These are phyloP conservation scores for Scelioninae gen. 1 DNA, from an alignment of 2,888 invertebrate genomes.

Conservation along the genomic window DNA sequence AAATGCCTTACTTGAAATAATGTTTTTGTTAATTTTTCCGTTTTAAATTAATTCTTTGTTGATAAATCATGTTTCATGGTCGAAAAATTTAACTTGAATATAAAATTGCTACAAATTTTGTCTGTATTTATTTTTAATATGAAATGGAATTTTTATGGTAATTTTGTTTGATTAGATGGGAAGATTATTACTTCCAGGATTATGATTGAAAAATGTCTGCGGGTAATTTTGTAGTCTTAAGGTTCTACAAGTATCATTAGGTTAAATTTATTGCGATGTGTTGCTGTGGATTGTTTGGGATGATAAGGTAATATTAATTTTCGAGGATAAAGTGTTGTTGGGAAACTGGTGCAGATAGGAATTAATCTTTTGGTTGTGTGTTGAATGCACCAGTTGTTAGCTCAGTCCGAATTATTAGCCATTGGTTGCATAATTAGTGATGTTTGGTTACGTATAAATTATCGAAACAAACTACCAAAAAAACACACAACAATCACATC, in stretches of 20 bases:
- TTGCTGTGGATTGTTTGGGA: constrained; percentile 47
- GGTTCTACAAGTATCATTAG: constrained; percentile 26
- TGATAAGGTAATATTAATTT: constrained; percentile 63
- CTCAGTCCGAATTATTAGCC: constrained; percentile 38
- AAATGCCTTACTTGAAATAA: no score
- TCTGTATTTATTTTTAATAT: no score
- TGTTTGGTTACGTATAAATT: constrained; percentile 50
- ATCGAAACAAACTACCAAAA: constrained; percentile 18
- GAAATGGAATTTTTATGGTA: constrained; percentile 18
- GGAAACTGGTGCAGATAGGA: constrained; percentile 54
- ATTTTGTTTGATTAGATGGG: constrained; percentile 34
- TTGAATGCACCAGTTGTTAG: constrained; percentile 55
- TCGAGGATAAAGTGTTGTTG: constrained; percentile 62
- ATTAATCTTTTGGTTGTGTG: constrained; percentile 62
- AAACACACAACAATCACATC: not conserved
- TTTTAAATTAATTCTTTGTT: no score
- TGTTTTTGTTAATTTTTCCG: no score
- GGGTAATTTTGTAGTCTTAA: constrained; percentile 32
- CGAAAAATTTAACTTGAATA: no score
- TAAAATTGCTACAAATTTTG: no score
- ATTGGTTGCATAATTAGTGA: constrained; percentile 57
- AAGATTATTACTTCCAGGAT: constrained; percentile 37
- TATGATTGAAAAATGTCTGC: constrained; percentile 45
- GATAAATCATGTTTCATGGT: no score
- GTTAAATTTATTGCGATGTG: constrained; percentile 43